Evolutionary conservation across 2,888 invertebrate genomes (phyloP), one percentile per base, ranked within the genome.

Genomic region (Gasteruption jaculator): DNA sequence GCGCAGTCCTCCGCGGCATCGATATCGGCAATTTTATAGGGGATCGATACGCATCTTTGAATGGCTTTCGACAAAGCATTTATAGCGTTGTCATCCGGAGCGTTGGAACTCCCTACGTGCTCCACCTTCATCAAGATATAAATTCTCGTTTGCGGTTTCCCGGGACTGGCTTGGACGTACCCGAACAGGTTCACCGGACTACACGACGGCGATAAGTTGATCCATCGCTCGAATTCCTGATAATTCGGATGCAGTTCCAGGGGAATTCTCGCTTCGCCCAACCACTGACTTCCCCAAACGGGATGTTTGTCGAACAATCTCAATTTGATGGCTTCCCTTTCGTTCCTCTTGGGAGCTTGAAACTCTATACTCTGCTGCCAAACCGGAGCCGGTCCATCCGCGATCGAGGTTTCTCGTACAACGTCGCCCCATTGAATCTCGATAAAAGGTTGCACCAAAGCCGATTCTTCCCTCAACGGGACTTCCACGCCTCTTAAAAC

Each of bases 311-410:
- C 71, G 16, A 60, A 71, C 1, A 71, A 51, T 3, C 68, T 57
- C 12, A 71, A 42, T 36, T 62, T 68, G 1, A 71, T 52, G 31
- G 49, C 52, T 6, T 58, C 51, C 31, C 65, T 61, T 3, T 52
- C 54, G 29, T 52, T 58, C 4, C 51, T 47, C 21, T 50, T 55
- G 4, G 68, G 62, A 3, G 63, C 42, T 12, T 65, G 63, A 36
- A 71, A 68, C 4, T 62, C 56, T 25, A 70, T 43, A 2, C 63
- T 68, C 31, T 69, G 63, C 14, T 70, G 69, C 71, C 70, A 70
- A 20, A 71, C 53, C 3, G 71, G 70, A 4, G 68, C 67, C 12
- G 69, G 61, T 2, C 69, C 68, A 16, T 71, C 63, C 3, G 66
- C 61, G 2, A 57, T 26, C 1, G 55, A 40, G 1, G 69, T 71